Evolutionary conservation across 2,888 invertebrate genomes (phyloP), one percentile per base, ranked within the genome.

Genomic region (Chesias legatella): DNA sequence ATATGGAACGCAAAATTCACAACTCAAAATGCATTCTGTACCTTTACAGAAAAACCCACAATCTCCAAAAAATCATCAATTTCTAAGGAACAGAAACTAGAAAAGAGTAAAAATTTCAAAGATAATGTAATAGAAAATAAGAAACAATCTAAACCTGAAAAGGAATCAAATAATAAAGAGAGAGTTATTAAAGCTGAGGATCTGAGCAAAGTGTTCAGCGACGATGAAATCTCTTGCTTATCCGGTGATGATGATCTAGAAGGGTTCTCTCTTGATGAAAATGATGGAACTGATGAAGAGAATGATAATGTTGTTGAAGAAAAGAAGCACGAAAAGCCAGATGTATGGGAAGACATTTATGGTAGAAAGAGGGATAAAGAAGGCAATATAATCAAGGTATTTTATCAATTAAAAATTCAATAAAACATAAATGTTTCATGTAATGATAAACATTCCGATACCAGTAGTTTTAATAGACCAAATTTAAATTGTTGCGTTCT

Each of bases 281-380:
- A 6, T 39, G 63, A 63, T 13, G 60, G 34, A 48, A 61, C 54
- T 53, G 67, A 62, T 53, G 73, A 72, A 36, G 48, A 53, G 42
- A 51, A 55, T 60, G 55, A 63, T 43, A 43, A 51, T 13, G 50
- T 46, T 33, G 43, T 46, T 28, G 48, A 58, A 20, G 54, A 66
- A 21, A 58, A 63, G 31, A 70, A 79, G 43, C 46, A 67, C 50
- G 76, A 65, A 46, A 77, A 78, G 46, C 82, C 79, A 43, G 83
- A 85, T 65, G 65, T 78, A 2, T 94, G 94, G 93, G 96, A 98
- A 88, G 98, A 98, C 83, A 98, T 98, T 69, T 98, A 98, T 79
- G 98, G 98, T 0, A 90, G 98, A 43, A 90, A 93, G 56, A 90
- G 96, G 54, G 94, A 94, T 67, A 92, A 92, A 61, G 90, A 94